These are phyloP conservation scores for Rallus crepitans DNA, from an alignment of 2,797 vertebrate species.

Conservation along the genomic window DNA sequence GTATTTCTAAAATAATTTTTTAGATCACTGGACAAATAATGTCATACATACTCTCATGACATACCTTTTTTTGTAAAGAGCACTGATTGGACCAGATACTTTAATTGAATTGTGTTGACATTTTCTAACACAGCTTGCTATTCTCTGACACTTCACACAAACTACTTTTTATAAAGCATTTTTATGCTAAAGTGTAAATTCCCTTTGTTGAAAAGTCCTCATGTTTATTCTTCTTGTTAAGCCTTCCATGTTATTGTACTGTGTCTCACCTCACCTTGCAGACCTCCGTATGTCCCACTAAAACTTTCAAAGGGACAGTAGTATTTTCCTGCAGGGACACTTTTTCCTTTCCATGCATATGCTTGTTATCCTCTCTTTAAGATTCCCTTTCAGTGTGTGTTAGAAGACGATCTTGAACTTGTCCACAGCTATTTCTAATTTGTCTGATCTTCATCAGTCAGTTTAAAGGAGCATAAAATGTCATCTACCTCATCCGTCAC, in stretches of 20 bases:
- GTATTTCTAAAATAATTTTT: background rate
- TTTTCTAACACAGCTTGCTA: background rate
- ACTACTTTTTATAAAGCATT: background rate
- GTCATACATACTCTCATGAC: background rate
- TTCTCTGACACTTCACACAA: background rate
- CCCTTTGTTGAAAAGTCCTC: background rate
- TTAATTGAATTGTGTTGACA: background rate
- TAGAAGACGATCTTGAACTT: conserved; percentile 73
- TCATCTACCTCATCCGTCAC: conserved; percentile 79
- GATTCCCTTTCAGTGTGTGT: conserved; percentile 61
- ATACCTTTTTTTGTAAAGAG: background rate
- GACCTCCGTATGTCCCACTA: background rate
- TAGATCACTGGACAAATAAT: background rate
- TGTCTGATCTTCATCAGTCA: conserved; percentile 81
- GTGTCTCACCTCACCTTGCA: background rate
- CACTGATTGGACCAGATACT: background rate
- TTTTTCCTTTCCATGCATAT: background rate
- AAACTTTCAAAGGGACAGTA: background rate
- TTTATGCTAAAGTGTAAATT: background rate
- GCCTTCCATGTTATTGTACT: background rate
- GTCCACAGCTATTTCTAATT: conserved; percentile 80
- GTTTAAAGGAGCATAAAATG: conserved; percentile 81
- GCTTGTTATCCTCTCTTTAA: conserved; percentile 60
- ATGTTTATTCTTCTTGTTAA: background rate
- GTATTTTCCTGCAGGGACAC: background rate